Base-by-base conservation (phyloP, 1,140 invertebrate genomes). In the Drosophila murphyi region DNA sequence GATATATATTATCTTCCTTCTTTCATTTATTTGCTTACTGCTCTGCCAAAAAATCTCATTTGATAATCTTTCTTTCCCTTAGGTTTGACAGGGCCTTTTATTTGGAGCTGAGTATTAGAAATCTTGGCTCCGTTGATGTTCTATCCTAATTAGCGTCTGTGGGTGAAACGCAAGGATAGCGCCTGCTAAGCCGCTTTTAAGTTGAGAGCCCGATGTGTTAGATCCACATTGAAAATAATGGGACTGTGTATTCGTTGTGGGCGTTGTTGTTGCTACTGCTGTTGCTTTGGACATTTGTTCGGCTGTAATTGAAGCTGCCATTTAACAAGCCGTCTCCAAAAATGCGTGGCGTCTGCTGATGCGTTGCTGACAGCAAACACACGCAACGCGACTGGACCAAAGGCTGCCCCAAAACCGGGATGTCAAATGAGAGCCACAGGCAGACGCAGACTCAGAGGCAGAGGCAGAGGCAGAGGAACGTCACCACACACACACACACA, bases 281-380 rank as follows among this genome's bases (percentile, higher is more conserved):
- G 62, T 48, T 76, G 10, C 39, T 64, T 35, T 31, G 57, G 55
- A 47, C 76, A 70, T 82, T 82, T 74, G 76, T 32, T 65, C 54
- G 52, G 29, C 76, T 78, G 83, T 87, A 88, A 87, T 87, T 83
- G 80, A 88, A 88, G 83, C 72, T 41, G 55, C 28, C 64, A 74
- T 74, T 69, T 74, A 56, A 28, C 65, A 50, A 62, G 35, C 12
- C 3, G 65, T 48, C 43, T 56, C 51, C 63, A 41, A 68, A 73
- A 69, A 61, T 61, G 64, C 56, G 55, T 56, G 31, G 37, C 57
- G 55, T 32, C 41, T 63, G 76, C 61, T 79, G 82, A 86, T 86
- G 76, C 70, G 71, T 68, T 65, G 72, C 60, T 73, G 68, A 83
- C 77, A 80, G 85, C 73, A 89, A 88, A 89, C 80, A 89, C 67